Percentiles rank a stretch among this genome's conserved stretches.
Evolutionary conservation across 1,140 invertebrate species (phyloP).

Genomic region (Pseudomyrmex dendroicus): DNA sequence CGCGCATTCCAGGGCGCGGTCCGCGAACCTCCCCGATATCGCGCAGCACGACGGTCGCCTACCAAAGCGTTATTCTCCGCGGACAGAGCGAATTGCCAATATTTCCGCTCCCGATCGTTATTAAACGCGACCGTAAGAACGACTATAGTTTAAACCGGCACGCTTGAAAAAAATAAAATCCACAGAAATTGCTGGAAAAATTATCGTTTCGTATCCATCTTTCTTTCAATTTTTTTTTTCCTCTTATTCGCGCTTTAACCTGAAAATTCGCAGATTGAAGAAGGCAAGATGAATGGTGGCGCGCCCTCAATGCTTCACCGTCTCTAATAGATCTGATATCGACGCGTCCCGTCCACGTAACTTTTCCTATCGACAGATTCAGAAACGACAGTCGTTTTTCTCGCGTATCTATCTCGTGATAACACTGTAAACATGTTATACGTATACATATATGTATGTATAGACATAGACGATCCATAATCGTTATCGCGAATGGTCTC

Average conservation of each 20-base stretch:
- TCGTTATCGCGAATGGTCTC: constrained; percentile 32
- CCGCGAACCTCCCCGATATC: constrained; percentile 7
- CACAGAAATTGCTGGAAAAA: no score
- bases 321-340: constrained; percentile 22
- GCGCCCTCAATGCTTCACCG: constrained; percentile 7
- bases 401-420: constrained; percentile 15
- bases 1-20: constrained; percentile 52
- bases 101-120: not conserved
- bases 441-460: not conserved
- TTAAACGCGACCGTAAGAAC: constrained; percentile 13
- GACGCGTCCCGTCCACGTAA: no score
- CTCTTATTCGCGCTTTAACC: no score
- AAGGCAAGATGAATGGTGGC: not conserved
- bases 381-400: constrained; percentile 25
- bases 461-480: constrained; percentile 19
- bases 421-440: constrained; percentile 23
- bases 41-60: not conserved
- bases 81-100: constrained; percentile 24
- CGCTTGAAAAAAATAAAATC: no score
- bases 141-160: not conserved
- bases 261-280: constrained; percentile 11
- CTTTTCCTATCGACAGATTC: constrained; percentile 15
- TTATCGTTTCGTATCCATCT: no score
- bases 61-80: constrained; percentile 28
- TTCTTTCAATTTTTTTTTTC: no score